Conservation (phyloP, 2,797 vertebrate species). For the Melanogrammus aeglefinus region DNA sequence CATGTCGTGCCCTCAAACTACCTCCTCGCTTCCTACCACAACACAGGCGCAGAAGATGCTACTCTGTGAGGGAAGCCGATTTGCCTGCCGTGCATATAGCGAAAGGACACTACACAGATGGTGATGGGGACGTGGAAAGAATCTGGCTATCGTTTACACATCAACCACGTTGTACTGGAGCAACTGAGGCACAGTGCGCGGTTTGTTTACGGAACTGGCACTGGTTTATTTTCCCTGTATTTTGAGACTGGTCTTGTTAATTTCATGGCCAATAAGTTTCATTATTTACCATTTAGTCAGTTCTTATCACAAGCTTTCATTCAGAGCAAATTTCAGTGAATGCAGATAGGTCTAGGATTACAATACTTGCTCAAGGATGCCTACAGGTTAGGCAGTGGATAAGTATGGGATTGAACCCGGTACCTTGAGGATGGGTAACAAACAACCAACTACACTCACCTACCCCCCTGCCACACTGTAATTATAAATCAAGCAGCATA, state of each 20-base stretch:
- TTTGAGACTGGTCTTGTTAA: not conserved
- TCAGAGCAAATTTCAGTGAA: too few relatives aligned
- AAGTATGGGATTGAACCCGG: not conserved
- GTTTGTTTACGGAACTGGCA: not conserved
- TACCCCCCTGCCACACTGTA: not conserved
- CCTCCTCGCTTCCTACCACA: slow-evolving; percentile 24
- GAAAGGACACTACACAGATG: slow-evolving; percentile 21
- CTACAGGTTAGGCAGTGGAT: not conserved
- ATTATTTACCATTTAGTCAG: too few relatives aligned
- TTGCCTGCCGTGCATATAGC: not conserved
- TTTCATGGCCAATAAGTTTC: too few relatives aligned
- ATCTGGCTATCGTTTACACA: not conserved
- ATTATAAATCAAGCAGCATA: not conserved
- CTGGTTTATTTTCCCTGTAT: not conserved
- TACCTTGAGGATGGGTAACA: not conserved
- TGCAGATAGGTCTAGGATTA: too few relatives aligned
- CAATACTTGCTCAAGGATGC: not conserved
- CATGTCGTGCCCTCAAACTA: slow-evolving; percentile 14
- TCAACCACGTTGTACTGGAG: not conserved
- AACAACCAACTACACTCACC: not conserved
- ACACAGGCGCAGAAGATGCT: slow-evolving; percentile 18
- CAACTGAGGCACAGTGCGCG: not conserved
- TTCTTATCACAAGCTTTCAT: too few relatives aligned
- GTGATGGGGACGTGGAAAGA: slow-evolving; percentile 12
- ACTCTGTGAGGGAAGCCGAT: slow-evolving; percentile 2